Evolutionary conservation across 1,140 invertebrate genomes (phyloP).

Genomic region (Venturia canescens): DNA sequence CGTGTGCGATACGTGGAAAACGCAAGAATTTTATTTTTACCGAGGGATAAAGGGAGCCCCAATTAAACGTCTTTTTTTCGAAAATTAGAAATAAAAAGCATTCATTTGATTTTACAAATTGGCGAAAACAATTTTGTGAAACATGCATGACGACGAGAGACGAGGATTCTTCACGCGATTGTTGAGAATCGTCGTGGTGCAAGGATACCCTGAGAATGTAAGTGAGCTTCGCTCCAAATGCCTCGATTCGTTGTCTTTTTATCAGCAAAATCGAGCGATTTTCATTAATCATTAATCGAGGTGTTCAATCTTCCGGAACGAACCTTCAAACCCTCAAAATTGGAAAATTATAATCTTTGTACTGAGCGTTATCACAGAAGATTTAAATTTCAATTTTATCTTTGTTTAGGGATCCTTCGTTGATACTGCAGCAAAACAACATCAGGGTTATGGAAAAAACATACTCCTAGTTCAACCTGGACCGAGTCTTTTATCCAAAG

Average conservation of each 20-base stretch:
- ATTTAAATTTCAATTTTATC: neutral
- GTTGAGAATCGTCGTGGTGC: conserved; percentile 68
- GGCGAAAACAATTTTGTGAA: conserved; percentile 27
- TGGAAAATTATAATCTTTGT: too few relatives aligned
- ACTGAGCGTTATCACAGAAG: too few relatives aligned
- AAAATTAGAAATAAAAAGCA: neutral
- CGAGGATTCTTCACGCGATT: conserved; percentile 64
- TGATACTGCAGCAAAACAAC: conserved; percentile 75
- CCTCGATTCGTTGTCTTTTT: neutral
- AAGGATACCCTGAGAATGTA: conserved; percentile 66
- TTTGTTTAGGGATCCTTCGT: conserved; percentile 80
- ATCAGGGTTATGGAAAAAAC: conserved; percentile 78
- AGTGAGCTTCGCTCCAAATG: conserved; percentile 44
- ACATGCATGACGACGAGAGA: conserved; percentile 67
- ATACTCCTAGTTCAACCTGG: conserved; percentile 80
- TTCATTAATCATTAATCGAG: neutral
- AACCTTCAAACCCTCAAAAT: neutral
- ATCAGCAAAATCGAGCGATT: neutral
- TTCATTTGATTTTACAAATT: neutral
- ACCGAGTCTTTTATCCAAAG: conserved; percentile 78
- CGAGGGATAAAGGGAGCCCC: neutral
- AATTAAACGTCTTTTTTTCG: neutral
- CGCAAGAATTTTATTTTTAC: conserved; percentile 11
- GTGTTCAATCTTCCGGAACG: neutral
- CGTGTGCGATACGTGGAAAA: neutral